Evolutionary conservation across 2,113 vertebrate genomes (phyloP).

Genomic region (Tapirus terrestris): DNA sequence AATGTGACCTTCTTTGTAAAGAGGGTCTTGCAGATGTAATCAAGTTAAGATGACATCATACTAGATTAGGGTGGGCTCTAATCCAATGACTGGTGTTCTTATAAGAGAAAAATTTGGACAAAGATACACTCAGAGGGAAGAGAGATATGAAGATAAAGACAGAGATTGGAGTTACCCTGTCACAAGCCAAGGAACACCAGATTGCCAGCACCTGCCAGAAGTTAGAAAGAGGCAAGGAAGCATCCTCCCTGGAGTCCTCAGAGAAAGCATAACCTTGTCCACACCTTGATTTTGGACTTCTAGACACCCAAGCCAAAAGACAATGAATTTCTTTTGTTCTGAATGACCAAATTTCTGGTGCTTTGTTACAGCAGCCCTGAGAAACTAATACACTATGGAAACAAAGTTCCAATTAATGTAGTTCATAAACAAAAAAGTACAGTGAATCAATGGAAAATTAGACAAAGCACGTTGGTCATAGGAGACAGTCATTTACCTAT

Average conservation of each 20-base stretch:
- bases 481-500: background rate
- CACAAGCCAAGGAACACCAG: background rate
- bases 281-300: background rate
- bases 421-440: background rate
- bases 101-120: background rate
- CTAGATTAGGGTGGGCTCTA: background rate
- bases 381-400: background rate
- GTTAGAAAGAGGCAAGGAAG: background rate
- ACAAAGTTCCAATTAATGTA: background rate
- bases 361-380: background rate
- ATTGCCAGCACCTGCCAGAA: background rate
- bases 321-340: background rate
- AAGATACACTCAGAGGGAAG: background rate
- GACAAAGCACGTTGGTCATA: background rate
- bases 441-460: background rate
- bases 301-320: background rate
- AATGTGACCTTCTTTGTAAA: background rate
- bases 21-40: background rate
- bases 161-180: accelerated
- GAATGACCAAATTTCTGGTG: background rate
- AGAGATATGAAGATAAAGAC: background rate
- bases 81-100: background rate
- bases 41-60: background rate
- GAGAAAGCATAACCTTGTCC: background rate
- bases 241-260: background rate